A percentile compares a stretch with the other conserved stretches of the same genome.
phyloP scores from a whole-genome alignment of 2,888 invertebrate genomes.

The Papilio protenor region DNA sequence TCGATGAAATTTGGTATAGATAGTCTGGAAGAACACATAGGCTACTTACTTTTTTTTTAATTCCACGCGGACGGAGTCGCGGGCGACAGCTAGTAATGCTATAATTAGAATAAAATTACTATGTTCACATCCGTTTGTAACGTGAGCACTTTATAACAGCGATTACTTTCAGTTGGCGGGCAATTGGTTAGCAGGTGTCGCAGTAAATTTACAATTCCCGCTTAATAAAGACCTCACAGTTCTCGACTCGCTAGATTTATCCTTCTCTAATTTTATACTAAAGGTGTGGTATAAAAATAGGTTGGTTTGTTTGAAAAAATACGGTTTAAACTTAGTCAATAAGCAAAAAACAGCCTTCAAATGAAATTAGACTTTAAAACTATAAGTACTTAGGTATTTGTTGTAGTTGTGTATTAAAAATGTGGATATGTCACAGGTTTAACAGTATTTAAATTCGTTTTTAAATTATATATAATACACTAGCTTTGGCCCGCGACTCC shows the following conservation, averaged over 20 bases:
- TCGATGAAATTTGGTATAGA: no score
- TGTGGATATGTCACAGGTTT: no score
- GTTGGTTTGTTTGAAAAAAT: neutral
- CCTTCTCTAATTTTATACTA: neutral
- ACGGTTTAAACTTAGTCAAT: neutral
- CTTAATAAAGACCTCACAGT: conserved; percentile 27
- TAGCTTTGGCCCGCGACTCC: no score
- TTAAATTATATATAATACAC: no score
- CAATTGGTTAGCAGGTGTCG: conserved; percentile 28
- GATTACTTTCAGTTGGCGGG: conserved; percentile 13
- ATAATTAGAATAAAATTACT: conserved; percentile 3
- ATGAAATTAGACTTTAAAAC: neutral
- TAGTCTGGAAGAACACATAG: no score
- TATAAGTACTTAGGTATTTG: no score
- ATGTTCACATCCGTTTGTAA: neutral
- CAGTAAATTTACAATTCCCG: conserved; percentile 24
- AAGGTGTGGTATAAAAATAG: neutral
- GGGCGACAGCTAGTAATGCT: neutral
- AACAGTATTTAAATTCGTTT: no score
- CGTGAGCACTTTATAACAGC: neutral
- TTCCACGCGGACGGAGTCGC: no score
- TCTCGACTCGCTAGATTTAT: neutral
- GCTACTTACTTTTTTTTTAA: no score
- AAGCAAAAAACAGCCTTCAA: neutral
- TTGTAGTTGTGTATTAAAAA: no score